phyloP scores from a whole-genome alignment of 2,888 invertebrate species.

The Ophion ellenae region DNA sequence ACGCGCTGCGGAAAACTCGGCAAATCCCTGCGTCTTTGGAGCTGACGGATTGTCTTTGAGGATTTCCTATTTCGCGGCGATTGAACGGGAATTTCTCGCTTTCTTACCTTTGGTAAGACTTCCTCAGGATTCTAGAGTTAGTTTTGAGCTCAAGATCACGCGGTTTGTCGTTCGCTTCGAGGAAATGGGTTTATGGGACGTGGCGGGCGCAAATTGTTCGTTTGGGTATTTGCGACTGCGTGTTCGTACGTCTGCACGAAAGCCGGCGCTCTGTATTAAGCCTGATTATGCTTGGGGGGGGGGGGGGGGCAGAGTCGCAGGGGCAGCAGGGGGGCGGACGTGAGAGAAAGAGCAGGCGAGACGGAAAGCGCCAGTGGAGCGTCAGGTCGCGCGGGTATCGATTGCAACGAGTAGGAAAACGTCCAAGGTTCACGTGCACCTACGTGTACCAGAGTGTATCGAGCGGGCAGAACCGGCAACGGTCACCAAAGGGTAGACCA shows the following conservation, averaged over 20 bases:
- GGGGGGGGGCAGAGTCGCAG: not conserved
- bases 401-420: constrained; percentile 64
- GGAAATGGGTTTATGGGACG: constrained; percentile 43
- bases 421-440: constrained; percentile 63
- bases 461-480: constrained; percentile 52
- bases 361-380: constrained; percentile 52
- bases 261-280: constrained; percentile 31
- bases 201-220: not conserved
- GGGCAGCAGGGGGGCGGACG: constrained; percentile 13
- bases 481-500: constrained; percentile 55
- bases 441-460: constrained; percentile 47
- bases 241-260: constrained; percentile 22
- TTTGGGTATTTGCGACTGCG: constrained; percentile 11
- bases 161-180: constrained; percentile 11
- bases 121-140: constrained; percentile 24
- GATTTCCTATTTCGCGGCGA: not conserved
- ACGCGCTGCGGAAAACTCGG: not conserved
- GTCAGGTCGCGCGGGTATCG: constrained; percentile 64
- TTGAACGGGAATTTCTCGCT: constrained; percentile 26
- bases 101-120: not conserved
- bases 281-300: not conserved
- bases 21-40: not conserved
- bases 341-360: constrained; percentile 35
- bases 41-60: not conserved
- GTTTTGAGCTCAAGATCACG: constrained; percentile 33